These are phyloP conservation scores for Trididemnum miniatum DNA, from an alignment of 23 tunicate species.

Conservation along the genomic window DNA sequence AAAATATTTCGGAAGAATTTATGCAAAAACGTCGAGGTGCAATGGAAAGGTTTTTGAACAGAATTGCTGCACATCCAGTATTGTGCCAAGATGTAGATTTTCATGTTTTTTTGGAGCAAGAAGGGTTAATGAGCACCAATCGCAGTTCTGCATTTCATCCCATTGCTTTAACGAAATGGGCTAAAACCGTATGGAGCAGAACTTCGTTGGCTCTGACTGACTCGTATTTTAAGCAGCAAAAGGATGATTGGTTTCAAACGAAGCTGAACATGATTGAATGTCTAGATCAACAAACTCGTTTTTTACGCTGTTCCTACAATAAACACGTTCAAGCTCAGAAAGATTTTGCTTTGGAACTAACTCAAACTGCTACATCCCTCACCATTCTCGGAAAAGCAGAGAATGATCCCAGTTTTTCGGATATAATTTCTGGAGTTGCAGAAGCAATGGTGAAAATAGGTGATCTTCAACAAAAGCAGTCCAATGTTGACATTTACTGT, in stretches of 20 bases:
- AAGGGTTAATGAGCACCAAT: not conserved
- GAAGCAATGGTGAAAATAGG: not conserved
- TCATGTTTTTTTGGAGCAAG: not conserved
- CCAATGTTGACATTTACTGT: not conserved
- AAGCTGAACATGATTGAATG: not conserved
- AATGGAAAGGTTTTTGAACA: not conserved
- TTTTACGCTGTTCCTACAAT: not conserved
- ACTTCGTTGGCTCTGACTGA: not conserved
- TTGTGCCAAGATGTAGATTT: not conserved
- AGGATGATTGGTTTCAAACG: not conserved
- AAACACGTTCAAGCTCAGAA: not conserved
- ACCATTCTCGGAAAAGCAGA: not conserved
- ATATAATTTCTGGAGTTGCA: not conserved
- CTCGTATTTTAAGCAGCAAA: too few relatives aligned
- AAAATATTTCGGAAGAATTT: not conserved
- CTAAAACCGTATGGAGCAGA: not conserved
- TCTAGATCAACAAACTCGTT: not conserved
- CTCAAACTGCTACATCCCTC: not conserved
- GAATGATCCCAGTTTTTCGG: not conserved
- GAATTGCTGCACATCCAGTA: not conserved
- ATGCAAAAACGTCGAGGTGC: conserved; percentile 3
- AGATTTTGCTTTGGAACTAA: not conserved
- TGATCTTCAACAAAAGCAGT: not conserved
- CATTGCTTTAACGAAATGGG: not conserved
- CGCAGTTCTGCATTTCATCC: not conserved